Conservation (phyloP, 2,888 invertebrate species). For the Arrhopalites spinosus region DNA sequence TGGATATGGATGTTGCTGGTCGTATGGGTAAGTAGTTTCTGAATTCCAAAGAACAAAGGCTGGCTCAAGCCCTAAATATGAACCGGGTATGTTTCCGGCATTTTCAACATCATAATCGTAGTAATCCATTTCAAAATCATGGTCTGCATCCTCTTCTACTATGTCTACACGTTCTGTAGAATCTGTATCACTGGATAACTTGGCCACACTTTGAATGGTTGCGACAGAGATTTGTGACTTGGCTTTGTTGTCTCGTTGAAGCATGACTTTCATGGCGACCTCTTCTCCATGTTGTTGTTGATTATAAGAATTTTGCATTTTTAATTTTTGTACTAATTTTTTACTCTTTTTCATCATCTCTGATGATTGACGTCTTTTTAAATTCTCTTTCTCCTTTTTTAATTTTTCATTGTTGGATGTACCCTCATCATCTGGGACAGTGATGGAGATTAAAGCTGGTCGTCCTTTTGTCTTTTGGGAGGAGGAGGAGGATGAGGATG, state of each 20-base stretch:
- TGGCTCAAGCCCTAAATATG: conserved; percentile 57
- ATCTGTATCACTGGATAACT: conserved; percentile 39
- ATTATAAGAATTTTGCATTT: conserved; percentile 1
- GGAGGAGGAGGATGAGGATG: conserved; percentile 4
- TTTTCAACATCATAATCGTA: conserved; percentile 58
- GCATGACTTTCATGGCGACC: conserved; percentile 8
- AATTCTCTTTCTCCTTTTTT: conserved; percentile 51
- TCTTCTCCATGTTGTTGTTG: conserved; percentile 16
- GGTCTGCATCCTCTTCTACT: conserved; percentile 39
- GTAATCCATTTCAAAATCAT: conserved; percentile 58
- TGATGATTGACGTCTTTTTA: conserved; percentile 40
- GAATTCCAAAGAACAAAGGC: conserved; percentile 57
- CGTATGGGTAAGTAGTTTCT: conserved; percentile 42
- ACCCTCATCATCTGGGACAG: background rate
- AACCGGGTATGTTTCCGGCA: conserved; percentile 57
- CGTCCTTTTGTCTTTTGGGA: conserved; percentile 12
- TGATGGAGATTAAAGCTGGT: conserved; percentile 27
- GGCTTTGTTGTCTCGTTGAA: conserved; percentile 23
- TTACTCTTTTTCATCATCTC: conserved; percentile 17
- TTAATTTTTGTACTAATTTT: conserved; percentile 10
- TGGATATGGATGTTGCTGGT: background rate
- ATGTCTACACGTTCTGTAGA: conserved; percentile 41
- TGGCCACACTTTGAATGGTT: conserved; percentile 39
- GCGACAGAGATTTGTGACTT: conserved; percentile 47
- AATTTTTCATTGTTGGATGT: conserved; percentile 44